Evolutionary conservation across 2,113 vertebrate genomes (phyloP), one percentile per base, ranked within the genome.

Genomic region (Macaca nemestrina): DNA sequence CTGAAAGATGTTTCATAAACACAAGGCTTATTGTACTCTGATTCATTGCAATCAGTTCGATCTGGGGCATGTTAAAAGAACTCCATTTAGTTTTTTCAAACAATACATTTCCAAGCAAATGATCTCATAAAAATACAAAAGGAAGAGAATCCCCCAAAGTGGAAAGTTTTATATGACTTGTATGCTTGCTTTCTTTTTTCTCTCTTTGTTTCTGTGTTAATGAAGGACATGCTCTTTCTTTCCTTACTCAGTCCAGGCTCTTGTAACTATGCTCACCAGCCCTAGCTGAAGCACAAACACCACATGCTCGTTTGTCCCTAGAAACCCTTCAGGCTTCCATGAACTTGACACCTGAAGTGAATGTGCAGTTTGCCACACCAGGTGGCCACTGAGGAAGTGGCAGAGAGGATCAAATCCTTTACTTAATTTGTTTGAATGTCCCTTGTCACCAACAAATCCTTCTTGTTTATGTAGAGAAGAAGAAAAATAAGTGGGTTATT

Each of bases 51-150:
- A 93, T 76, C 88, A 38, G 6, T 90, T 93, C 0, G 78, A 82
- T 55, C 35, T 68, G 83, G 55, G 91, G 1, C 4, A n/a, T 95
- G 95, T 93, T n/a, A 95, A 95, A 90, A 93, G 2, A 95, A 10
- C 7, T 75, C 59, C 40, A 45, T 57, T 73, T 96, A 93, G 18
- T 64, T 97, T 97, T 94, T 94, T 95, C 88, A 97, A 96, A 93
- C 17, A 95, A 82, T 95, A 64, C 76, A 80, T 91, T 96, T 90
- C 89, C n/a, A 94, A 96, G 40, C 81, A 98, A 92, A 30, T 89
- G 35, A 97, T 43, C 55, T 95, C 92, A 98, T 67, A 90, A 92
- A 86, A 93, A 81, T 70, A 94, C 18, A 22, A 1, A 8, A 17
- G 64, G 32, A 87, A 48, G 27, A 89, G 57, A 91, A 84, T 38